phyloP scores from a whole-genome alignment of 2,888 invertebrate species.

The Ophioninae sp. region DNA sequence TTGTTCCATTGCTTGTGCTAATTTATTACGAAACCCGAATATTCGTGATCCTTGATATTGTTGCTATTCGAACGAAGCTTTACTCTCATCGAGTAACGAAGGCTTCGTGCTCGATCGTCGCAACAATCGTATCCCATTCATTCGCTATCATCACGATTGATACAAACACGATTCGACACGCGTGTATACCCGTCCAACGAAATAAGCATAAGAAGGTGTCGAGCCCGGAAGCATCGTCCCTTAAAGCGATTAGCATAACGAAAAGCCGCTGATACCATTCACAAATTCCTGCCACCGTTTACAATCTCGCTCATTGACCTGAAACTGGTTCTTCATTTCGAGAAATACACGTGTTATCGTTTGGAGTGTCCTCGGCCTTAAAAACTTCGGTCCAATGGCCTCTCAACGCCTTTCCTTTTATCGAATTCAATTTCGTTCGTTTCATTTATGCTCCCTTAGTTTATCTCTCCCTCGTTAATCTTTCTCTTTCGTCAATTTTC shows the following conservation, averaged over 20 bases:
- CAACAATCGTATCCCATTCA: not conserved
- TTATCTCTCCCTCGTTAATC: not conserved
- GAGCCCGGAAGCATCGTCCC: constrained; percentile 35
- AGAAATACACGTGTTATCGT: constrained; percentile 58
- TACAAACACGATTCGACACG: not conserved
- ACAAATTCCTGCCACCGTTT: constrained; percentile 55
- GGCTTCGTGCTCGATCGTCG: not conserved
- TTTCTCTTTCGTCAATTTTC: not conserved
- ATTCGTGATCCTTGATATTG: not conserved
- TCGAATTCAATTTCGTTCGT: not conserved
- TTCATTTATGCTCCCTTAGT: not conserved
- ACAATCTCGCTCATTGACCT: constrained; percentile 56
- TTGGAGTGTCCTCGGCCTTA: constrained; percentile 5
- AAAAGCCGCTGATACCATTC: constrained; percentile 59
- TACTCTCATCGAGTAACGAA: not conserved
- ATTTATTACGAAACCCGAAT: not conserved
- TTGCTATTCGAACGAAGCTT: not conserved
- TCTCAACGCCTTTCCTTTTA: constrained; percentile 4
- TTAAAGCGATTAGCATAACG: constrained; percentile 59
- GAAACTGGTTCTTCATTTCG: constrained; percentile 60
- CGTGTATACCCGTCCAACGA: constrained; percentile 1
- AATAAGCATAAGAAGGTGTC: not conserved
- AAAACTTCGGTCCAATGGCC: constrained; percentile 25
- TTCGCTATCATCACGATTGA: not conserved
- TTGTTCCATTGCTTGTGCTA: not conserved